A percentile compares a stretch with the other conserved stretches of the same genome.
Conservation (phyloP, 2,888 invertebrate species). For the Micropterix aruncella region DNA sequence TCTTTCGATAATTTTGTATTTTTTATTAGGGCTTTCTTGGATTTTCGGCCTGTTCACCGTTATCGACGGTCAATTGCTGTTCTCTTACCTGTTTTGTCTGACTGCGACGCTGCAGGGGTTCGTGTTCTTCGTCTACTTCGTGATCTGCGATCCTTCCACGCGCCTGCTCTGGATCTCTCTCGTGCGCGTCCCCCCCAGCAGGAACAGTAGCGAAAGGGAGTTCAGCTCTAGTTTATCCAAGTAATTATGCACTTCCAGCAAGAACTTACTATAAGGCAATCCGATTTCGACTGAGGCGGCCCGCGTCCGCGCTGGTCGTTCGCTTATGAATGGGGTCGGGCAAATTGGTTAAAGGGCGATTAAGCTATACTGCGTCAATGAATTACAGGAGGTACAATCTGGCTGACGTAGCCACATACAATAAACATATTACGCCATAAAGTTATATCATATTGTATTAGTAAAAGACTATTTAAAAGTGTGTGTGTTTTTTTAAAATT, state of each 20-base stretch:
- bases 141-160: constrained; percentile 38
- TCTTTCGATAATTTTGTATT: constrained; percentile 42
- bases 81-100: constrained; percentile 48
- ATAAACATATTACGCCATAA: no score
- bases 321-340: background rate
- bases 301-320: background rate
- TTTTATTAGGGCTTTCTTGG: constrained; percentile 46
- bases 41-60: constrained; percentile 43
- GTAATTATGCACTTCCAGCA: no score
- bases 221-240: background rate
- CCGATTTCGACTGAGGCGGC: background rate
- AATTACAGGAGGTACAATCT: no score
- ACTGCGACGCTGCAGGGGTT: constrained; percentile 48
- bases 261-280: background rate
- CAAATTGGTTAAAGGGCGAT: background rate
- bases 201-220: background rate
- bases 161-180: constrained; percentile 35
- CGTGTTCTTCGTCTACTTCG: constrained; percentile 45
- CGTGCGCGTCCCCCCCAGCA: constrained; percentile 15
- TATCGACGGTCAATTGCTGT: constrained; percentile 28
- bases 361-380: background rate
- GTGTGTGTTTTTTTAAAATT: no score
- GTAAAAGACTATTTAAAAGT: no score
- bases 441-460: no score
- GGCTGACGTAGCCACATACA: no score